Base-by-base conservation (phyloP, 2,888 invertebrate species). In the Dynastes tityus region DNA sequence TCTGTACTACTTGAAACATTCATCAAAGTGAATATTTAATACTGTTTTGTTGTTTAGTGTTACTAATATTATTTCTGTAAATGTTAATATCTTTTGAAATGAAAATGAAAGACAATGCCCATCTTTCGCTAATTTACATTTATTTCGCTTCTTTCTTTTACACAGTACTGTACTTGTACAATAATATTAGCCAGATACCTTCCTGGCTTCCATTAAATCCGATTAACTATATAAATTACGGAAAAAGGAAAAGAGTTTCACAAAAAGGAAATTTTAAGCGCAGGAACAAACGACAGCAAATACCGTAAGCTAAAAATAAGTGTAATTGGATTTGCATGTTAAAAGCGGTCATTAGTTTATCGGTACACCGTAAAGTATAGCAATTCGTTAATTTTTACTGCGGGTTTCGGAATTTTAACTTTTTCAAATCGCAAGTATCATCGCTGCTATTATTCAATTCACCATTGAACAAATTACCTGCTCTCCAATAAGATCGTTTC, bases 311-410 rank as follows among this genome's bases (percentile, higher is more conserved):
- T 55, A n/a, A 55, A 55, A 55, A 55, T 55, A 55, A 55, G 8
- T 8, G 55, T 55, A 55, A 55, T 55, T 55, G 55, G 13, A n/a
- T 55, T 55, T 55, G 22, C 22, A 55, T 55, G 55, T 55, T 55
- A 55, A 55, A n/a, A 22, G 16, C 55, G 8, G 5, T 13, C 55
- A 55, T 55, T 55, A 55, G 16, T 55, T 55, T 55, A 55, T 55
- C 55, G 8, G 8, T 55, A 55, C 55, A 55, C 16, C 63, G 16
- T n/a, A 63, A 63, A 11, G 63, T 8, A n/a, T 63, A 63, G 32
- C 2, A 63, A 29, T 63, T 32, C 32, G 63, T 63, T 29, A 27
- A 63, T 32, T 32, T 63, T 63, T 63, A 63, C 27, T 32, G 13
- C 32, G 8, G 32, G 29, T 63, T 63, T 55, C 22, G 16, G 55